Evolutionary conservation across 2,113 vertebrate species (phyloP), one percentile per base, ranked within the genome.

Genomic region (Rhipidura dahli): DNA sequence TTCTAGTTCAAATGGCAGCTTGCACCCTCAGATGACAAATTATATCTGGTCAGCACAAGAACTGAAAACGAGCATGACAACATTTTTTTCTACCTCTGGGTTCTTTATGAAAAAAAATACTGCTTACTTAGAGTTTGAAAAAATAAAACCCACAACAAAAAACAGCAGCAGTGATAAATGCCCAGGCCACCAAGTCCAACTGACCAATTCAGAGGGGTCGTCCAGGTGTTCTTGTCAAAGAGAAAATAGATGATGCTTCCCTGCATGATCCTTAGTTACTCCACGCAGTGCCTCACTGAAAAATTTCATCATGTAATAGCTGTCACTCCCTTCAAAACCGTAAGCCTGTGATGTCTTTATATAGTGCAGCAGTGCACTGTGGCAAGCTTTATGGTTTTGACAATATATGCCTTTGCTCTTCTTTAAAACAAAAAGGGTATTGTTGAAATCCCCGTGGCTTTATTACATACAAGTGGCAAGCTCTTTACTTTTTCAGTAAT

Each of bases 401-500:
- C 96, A 96, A 96, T 95, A 96, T 90, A 93, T 87, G 92, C 96
- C 95, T 96, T 93, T 95, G 72, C 92, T 94, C 79, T 92, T 95
- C 80, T 75, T 95, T 92, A 94, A 97, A 97, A 96, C 93, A 96
- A 93, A 92, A 95, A 83, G 79, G 57, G 76, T 96, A 92, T 87
- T 94, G 92, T 80, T 92, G 86, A 92, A 92, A 92, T 96, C 95
- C 96, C 96, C 61, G 80, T 97, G 92, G 94, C 83, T 97, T 96
- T 96, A 96, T 97, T 97, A 94, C 88, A 79, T 94, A 93, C 88
- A 94, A 95, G 96, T 96, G 94, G 96, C 96, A 93, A 96, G 88
- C 96, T 96, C 94, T 96, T 96, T 94, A 90, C 93, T 96, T 96
- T 96, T 96, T 93, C 88, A 69, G 94, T 96, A 96, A 96, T 97